Conservation (phyloP, 2,113 vertebrate species). For the Pseudorasbora parva region DNA sequence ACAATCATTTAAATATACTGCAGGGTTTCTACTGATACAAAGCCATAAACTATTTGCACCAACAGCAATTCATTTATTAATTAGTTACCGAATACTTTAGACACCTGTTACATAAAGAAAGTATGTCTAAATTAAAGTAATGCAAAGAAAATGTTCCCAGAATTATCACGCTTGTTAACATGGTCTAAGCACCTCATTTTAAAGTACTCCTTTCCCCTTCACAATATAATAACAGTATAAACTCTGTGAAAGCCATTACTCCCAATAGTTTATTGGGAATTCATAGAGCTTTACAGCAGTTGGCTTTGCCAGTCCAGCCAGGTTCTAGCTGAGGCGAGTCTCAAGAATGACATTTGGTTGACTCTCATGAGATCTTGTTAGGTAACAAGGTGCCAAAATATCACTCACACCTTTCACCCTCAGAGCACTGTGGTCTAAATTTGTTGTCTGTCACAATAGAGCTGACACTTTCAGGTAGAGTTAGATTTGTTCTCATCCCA, state of each 20-base stretch:
- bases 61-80: no score
- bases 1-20: no score
- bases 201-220: background rate
- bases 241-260: constrained; percentile 10
- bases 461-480: background rate
- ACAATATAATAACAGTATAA: background rate
- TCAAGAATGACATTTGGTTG: background rate
- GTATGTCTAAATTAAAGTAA: background rate
- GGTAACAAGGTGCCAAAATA: constrained; percentile 11
- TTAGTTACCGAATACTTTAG: no score
- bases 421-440: background rate
- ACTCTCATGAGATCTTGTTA: background rate
- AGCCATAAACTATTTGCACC: no score
- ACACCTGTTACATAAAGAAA: background rate
- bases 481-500: background rate
- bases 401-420: constrained; percentile 5
- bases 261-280: constrained; percentile 5
- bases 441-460: background rate
- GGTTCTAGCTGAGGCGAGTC: background rate
- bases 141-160: background rate
- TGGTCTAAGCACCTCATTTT: constrained; percentile 27
- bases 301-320: background rate
- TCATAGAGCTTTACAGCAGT: background rate
- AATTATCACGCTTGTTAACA: constrained; percentile 47
- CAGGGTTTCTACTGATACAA: no score